Evolutionary conservation across 2,113 vertebrate species (phyloP).

Genomic region (Poicephalus gulielmi): DNA sequence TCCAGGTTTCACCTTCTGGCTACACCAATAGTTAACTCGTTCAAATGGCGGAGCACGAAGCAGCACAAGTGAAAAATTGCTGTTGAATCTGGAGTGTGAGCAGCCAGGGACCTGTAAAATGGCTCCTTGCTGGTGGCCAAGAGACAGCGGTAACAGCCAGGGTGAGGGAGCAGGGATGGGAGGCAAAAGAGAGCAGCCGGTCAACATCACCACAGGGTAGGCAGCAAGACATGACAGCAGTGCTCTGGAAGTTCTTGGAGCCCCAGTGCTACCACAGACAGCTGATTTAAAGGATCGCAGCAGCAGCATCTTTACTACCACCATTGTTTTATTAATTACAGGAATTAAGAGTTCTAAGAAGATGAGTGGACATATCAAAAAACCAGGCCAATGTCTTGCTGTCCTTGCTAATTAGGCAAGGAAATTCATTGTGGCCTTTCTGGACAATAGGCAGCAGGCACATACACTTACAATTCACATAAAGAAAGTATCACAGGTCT

Average conservation of each 20-base stretch:
- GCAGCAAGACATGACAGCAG: background rate
- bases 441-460: background rate
- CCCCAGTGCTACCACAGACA: background rate
- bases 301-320: background rate
- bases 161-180: background rate
- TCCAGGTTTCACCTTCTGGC: background rate
- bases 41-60: background rate
- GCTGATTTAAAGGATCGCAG: background rate
- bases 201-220: background rate
- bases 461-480: background rate
- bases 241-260: background rate
- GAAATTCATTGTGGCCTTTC: background rate
- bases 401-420: background rate
- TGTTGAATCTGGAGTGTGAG: fast-evolving
- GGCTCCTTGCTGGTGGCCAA: fast-evolving
- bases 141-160: background rate
- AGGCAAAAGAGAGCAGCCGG: background rate
- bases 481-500: background rate
- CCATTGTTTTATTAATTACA: background rate
- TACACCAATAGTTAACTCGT: background rate
- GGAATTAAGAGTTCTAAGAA: background rate
- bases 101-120: background rate
- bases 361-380: background rate
- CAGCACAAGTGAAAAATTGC: background rate
- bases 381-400: background rate